phyloP scores from a whole-genome alignment of 2,797 vertebrate species.

The Argya squamiceps region DNA sequence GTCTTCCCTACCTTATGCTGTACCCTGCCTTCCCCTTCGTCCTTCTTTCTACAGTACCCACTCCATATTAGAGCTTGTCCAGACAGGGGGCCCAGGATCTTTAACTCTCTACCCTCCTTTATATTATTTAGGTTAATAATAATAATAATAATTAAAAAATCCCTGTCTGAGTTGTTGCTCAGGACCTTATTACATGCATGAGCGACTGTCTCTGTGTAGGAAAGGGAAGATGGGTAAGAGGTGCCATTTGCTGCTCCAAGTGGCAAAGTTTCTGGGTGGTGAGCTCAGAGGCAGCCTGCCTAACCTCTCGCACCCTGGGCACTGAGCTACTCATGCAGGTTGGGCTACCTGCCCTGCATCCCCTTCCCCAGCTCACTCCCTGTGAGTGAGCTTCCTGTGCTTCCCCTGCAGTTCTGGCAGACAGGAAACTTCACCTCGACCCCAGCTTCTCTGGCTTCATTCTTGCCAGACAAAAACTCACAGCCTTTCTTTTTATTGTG shows the following conservation, averaged over 20 bases:
- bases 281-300: not conserved
- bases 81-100: not conserved
- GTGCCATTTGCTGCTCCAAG: accelerated
- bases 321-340: accelerated
- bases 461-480: not conserved
- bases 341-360: not conserved
- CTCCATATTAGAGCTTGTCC: not conserved
- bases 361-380: not conserved
- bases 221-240: not conserved
- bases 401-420: not conserved
- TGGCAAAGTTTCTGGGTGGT: not conserved
- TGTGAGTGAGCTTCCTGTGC: too few species aligned
- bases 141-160: not conserved
- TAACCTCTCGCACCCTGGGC: accelerated
- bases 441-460: not conserved
- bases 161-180: not conserved
- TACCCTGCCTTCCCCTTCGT: not conserved
- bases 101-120: not conserved
- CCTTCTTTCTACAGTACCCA: not conserved
- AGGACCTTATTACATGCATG: not conserved
- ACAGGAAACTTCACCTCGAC: not conserved
- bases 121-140: not conserved
- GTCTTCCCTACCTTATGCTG: not conserved
- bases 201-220: not conserved
- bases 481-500: not conserved